phyloP scores from a whole-genome alignment of 2,888 invertebrate species.

The Brenthis ino region DNA sequence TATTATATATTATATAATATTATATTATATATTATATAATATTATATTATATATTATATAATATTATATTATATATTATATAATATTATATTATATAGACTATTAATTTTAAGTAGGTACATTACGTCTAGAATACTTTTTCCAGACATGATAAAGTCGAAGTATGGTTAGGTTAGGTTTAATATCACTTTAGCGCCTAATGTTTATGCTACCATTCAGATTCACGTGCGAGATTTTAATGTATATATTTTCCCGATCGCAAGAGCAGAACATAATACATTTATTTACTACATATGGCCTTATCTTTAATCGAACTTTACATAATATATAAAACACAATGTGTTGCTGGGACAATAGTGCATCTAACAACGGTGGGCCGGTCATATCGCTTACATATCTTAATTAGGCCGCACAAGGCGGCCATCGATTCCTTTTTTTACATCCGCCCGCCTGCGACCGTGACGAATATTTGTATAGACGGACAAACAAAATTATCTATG shows the following conservation, averaged over 20 bases:
- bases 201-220: no score
- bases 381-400: conserved; percentile 78
- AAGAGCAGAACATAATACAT: conserved; percentile 11
- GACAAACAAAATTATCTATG: conserved; percentile 32
- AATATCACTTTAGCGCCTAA: no score
- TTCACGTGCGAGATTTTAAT: background rate
- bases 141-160: no score
- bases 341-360: conserved; percentile 63
- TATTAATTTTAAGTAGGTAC: no score
- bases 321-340: conserved; percentile 43
- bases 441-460: conserved; percentile 61
- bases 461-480: conserved; percentile 63
- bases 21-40: no score
- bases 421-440: conserved; percentile 61
- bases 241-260: background rate
- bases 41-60: no score
- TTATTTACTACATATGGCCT: conserved; percentile 4
- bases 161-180: no score
- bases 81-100: no score
- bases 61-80: no score
- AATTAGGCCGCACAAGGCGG: conserved; percentile 81
- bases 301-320: conserved; percentile 39
- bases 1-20: no score
- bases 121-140: no score
- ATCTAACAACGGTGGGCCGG: conserved; percentile 70